Evolutionary conservation across 92 coral and sea anemone species (phyloP), one percentile per base, ranked within the genome.

Genomic region (Epizoanthus scotinus): DNA sequence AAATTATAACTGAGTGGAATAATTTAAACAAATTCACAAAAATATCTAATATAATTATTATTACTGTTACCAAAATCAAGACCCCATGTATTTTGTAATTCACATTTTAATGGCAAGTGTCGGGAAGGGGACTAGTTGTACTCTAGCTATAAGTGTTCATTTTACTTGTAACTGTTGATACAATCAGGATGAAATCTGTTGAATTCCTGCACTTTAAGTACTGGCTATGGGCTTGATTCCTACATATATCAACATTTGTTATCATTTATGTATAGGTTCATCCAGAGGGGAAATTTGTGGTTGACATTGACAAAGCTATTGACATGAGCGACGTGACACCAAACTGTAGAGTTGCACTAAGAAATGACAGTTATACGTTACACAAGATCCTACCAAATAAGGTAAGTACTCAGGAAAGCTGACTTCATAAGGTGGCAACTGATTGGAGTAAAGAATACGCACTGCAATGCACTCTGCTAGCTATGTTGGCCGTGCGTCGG

Each of bases 211-310:
- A 22, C 20, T 17, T 15, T 3, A 6, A 15, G 8, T 64, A 5
- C 6, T n/a, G 42, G 42, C 26, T 66, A n/a, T n/a, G 9, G 19
- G 19, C 19, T 13, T 66, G 21, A 18, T 8, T 0, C 42, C 24
- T 25, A 25, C 26, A 3, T 34, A 18, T n/a, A 56, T 28, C 0
- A 29, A 15, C 8, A 14, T 13, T 49, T 17, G 10, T 25, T 52
- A 19, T 12, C 20, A 21, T 28, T 63, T 0, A 17, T 24, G 55
- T 2, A 34, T 63, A 94, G 98, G 98, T 96, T 63, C 99, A 96
- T 70, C 99, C 99, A 3, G 99, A 96, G 72, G 99, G 99, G 60
- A 96, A 96, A 67, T 96, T 93, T 93, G 99, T 96, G 65, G 99
- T 96, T 4, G 99, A 96, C 75, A 84, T 96, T 75, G 99, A 96